Evolutionary conservation across 2,113 vertebrate genomes (phyloP), one percentile per base, ranked within the genome.

Genomic region (Dermatemys mawii): DNA sequence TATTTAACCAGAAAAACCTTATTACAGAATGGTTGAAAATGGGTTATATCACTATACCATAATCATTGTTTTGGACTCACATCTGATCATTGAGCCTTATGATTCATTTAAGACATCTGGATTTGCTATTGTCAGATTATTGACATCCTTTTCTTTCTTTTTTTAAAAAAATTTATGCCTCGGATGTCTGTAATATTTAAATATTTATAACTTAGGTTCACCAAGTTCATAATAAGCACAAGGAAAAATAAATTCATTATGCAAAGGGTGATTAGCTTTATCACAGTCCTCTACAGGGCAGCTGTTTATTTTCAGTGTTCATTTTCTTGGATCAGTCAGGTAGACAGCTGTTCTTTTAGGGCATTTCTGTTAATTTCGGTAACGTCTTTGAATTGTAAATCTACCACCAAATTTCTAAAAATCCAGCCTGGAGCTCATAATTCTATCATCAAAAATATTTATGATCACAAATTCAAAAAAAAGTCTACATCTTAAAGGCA

Each of bases 331-430:
- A 97, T 96, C 91, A 93, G 50, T 96, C 96, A 97, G 93, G 92
- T 97, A 97, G 91, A 95, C 92, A 98, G 93, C 87, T 97, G 95
- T 95, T 95, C 94, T 96, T 97, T 94, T 83, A 96, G 90, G 92
- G 84, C 83, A 97, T 96, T 97, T 97, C 93, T 97, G 89, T 96
- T 97, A 91, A 97, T 97, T 96, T 97, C 90, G 95, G 78, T 95
- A 95, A 96, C 93, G 96, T 84, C 78, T 97, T 97, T 96, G 90
- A 97, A 96, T 96, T 97, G 86, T 93, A 97, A 98, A 96, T 97
- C n/a, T 92, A 86, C 84, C 70, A 92, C 78, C 83, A 93, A 60
- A 88, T 97, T 97, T 97, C 94, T 95, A 91, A 95, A 97, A 94
- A 86, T 97, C 96, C 79, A 95, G 81, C 95, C 95, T 94, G 86